phyloP scores from a whole-genome alignment of 2,797 vertebrate genomes.

The Pitangus sulphuratus region DNA sequence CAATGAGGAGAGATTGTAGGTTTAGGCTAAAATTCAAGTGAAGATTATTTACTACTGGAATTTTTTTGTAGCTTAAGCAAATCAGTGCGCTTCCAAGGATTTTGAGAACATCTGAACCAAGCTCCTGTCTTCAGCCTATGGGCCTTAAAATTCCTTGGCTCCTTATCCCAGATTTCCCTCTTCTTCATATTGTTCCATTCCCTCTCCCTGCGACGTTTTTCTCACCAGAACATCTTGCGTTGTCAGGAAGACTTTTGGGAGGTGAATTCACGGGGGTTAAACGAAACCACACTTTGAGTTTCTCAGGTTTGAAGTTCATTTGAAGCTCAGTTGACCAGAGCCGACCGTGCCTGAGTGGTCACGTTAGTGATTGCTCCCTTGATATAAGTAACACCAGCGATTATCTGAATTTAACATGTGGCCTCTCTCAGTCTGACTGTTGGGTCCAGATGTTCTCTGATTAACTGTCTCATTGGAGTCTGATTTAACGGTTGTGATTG shows the following conservation, averaged over 20 bases:
- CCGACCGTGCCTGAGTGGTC: slow-evolving; percentile 31
- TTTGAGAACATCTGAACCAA: not conserved
- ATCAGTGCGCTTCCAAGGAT: not conserved
- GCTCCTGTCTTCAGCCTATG: not conserved
- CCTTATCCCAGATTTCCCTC: not conserved
- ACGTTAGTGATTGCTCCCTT: slow-evolving; percentile 73
- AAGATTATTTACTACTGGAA: not conserved
- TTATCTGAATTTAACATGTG: slow-evolving; percentile 77
- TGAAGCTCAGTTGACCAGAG: slow-evolving; percentile 58
- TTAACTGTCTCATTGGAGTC: slow-evolving; percentile 70
- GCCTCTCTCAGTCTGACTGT: slow-evolving; percentile 76
- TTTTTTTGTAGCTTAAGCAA: not conserved
- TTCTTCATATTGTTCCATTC: not conserved
- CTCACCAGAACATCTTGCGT: not conserved
- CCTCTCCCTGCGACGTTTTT: not conserved
- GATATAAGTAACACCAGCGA: slow-evolving; percentile 69
- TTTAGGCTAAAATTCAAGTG: not conserved
- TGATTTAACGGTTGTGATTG: slow-evolving; percentile 62
- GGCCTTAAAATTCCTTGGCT: not conserved
- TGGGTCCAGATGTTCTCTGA: slow-evolving; percentile 76
- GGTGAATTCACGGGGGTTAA: not conserved
- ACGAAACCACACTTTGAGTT: not conserved
- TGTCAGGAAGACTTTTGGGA: not conserved
- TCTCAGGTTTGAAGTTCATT: slow-evolving; percentile 30
- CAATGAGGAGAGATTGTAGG: not conserved